phyloP scores from a whole-genome alignment of 2,888 invertebrate species.

The Corbicula japonica region DNA sequence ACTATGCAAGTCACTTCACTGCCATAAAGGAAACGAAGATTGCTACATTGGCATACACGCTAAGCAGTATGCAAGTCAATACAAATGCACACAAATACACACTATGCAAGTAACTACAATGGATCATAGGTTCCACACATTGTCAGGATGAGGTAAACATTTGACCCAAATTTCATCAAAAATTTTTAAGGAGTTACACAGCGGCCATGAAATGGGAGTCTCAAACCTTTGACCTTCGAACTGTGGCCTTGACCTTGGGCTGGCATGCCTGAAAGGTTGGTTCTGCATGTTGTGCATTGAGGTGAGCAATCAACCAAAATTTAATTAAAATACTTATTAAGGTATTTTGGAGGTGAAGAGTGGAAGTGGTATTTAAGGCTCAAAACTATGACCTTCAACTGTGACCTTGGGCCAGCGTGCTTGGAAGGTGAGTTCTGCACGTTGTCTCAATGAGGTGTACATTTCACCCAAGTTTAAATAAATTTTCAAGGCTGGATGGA shows the following conservation, averaged over 20 bases:
- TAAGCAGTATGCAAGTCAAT: no score
- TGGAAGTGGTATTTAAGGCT: background rate
- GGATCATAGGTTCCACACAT: background rate
- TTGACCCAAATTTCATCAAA: no score
- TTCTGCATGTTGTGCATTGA: background rate
- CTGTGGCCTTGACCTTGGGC: no score
- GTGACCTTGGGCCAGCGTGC: background rate
- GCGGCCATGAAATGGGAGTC: constrained; percentile 1
- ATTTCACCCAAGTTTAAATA: background rate
- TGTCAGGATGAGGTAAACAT: no score
- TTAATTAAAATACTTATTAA: background rate
- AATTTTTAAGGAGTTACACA: background rate
- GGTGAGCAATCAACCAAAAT: no score
- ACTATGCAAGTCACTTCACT: no score
- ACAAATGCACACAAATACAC: no score
- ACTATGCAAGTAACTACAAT: constrained; percentile 12
- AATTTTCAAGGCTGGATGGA: background rate
- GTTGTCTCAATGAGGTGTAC: background rate
- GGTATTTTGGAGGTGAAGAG: background rate
- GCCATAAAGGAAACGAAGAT: constrained; percentile 8
- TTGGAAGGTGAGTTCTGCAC: background rate
- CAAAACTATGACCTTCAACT: background rate
- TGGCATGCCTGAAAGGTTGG: background rate
- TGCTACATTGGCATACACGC: constrained; percentile 3
- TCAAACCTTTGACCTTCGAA: background rate